Conservation (phyloP, 2,113 vertebrate genomes). For the Trachemys scripta region DNA sequence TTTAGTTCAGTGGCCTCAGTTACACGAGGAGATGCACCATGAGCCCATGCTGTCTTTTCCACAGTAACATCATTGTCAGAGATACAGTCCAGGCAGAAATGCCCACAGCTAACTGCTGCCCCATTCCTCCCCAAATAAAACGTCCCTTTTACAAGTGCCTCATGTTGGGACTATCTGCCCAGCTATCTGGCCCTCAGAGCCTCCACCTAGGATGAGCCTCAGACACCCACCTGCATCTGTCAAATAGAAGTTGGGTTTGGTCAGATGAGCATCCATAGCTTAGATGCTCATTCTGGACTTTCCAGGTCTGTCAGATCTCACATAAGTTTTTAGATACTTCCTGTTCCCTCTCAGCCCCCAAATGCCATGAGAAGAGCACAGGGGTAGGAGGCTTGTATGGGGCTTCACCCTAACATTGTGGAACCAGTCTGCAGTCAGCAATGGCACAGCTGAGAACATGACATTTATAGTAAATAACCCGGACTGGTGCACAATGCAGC, state of each 20-base stretch:
- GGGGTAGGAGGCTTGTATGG: background rate
- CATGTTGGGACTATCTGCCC: background rate
- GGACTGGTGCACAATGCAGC: background rate
- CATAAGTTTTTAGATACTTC: background rate
- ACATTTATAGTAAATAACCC: background rate
- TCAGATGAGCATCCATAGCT: background rate
- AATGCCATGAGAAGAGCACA: background rate
- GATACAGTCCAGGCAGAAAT: background rate
- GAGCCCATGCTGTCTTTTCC: background rate
- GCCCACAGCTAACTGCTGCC: background rate
- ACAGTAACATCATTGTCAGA: background rate
- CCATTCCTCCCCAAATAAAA: background rate
- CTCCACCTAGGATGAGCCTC: background rate
- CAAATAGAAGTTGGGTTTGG: background rate
- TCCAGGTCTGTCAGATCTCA: background rate
- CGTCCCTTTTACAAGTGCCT: background rate
- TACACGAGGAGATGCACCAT: background rate
- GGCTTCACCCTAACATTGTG: background rate
- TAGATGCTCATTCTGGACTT: background rate
- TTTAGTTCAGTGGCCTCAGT: background rate
- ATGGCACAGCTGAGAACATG: background rate
- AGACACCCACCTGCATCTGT: background rate
- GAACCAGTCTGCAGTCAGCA: background rate
- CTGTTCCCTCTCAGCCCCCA: background rate
- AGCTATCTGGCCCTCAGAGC: background rate